A percentile compares a stretch with the other conserved stretches of the same genome.
Conservation (phyloP, 2,113 vertebrate species). For the Archocentrus centrarchus region DNA sequence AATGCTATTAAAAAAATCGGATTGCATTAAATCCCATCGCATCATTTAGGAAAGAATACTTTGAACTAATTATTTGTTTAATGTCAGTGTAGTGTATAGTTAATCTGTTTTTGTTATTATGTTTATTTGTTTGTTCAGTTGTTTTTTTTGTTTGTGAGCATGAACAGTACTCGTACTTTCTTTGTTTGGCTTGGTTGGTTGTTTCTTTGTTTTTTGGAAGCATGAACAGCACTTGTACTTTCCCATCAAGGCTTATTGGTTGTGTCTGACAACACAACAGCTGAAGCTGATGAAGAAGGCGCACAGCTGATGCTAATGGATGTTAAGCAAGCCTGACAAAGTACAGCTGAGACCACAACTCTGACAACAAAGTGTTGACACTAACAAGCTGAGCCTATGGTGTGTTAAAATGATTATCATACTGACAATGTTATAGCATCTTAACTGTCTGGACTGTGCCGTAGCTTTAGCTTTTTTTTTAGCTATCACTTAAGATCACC, state of each 20-base stretch:
- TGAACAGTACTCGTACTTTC: no score
- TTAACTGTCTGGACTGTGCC: no score
- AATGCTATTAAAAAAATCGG: no score
- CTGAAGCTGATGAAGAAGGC: slow-evolving; percentile 33
- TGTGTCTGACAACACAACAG: slow-evolving; percentile 53
- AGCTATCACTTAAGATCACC: no score
- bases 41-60: no score
- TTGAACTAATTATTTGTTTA: no score
- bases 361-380: background rate
- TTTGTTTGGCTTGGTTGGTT: no score
- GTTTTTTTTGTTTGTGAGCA: background rate
- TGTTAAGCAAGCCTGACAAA: slow-evolving; percentile 4
- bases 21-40: no score
- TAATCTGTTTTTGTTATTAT: no score
- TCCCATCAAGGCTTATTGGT: slow-evolving; percentile 15
- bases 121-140: background rate
- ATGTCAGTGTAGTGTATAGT: no score
- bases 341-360: slow-evolving; percentile 2
- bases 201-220: background rate
- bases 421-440: no score
- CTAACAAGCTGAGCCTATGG: slow-evolving; percentile 3
- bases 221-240: background rate
- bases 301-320: slow-evolving; percentile 46
- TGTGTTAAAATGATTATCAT: background rate
- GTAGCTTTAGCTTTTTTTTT: no score